Conservation (phyloP, 2,797 vertebrate species). For the Molossus molossus region DNA sequence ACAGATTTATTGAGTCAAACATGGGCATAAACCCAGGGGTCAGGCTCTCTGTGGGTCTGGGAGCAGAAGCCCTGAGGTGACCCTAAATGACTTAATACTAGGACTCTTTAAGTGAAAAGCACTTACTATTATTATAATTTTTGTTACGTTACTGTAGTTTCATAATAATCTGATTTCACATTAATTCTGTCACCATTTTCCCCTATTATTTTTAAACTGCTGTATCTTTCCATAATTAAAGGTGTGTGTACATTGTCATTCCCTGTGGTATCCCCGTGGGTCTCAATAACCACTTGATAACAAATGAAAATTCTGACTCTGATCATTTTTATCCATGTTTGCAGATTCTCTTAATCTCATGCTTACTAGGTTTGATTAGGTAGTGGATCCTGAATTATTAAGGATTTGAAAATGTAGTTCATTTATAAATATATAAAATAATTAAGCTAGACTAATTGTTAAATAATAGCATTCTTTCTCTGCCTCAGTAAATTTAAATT, state of each 20-base stretch:
- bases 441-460: background rate
- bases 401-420: constrained; percentile 34
- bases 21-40: background rate
- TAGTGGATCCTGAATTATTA: background rate
- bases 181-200: background rate
- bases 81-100: background rate
- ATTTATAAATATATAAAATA: background rate
- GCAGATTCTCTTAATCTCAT: background rate
- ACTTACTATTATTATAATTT: background rate
- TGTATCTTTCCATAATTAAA: background rate
- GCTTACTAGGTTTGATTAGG: background rate
- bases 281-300: background rate
- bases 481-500: background rate
- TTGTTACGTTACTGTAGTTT: background rate
- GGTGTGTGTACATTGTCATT: background rate
- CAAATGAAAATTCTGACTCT: background rate
- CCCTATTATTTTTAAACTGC: background rate
- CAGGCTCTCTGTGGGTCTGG: background rate
- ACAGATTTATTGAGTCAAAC: background rate
- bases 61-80: background rate
- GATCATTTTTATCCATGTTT: background rate
- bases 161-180: background rate
- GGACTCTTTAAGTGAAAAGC: background rate
- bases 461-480: background rate
- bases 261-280: no score